Evolutionary conservation across 37 sponge, comb jelly and placozoan species (phyloP).

Genomic region (Spongilla lacustris): DNA sequence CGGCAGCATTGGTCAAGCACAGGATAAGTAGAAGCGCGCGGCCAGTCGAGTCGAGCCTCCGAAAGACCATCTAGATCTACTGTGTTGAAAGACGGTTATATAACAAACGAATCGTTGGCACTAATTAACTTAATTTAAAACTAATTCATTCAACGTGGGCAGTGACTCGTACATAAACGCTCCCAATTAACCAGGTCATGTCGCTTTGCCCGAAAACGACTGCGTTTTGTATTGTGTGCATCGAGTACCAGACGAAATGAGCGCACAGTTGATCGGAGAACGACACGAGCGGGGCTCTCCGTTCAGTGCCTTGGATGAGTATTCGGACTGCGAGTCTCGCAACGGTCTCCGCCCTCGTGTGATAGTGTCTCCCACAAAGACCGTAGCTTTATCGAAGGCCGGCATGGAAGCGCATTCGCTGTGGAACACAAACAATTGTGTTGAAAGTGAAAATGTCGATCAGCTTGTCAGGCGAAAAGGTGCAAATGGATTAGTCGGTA

Average conservation of each 20-base stretch:
- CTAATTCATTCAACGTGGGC: not conserved
- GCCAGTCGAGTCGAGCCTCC: not conserved
- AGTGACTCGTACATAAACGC: conserved; percentile 1
- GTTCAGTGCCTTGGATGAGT: not conserved
- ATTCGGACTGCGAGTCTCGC: not conserved
- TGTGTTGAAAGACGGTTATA: no score
- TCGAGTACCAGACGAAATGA: not conserved
- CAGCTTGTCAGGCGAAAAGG: not conserved
- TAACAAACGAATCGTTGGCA: not conserved
- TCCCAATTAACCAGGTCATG: not conserved
- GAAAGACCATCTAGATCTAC: not conserved
- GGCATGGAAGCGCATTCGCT: not conserved
- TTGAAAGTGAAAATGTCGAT: not conserved
- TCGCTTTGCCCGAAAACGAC: not conserved
- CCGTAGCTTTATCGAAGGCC: not conserved
- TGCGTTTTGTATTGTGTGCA: not conserved
- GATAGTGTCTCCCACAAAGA: not conserved
- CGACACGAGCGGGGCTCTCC: not conserved
- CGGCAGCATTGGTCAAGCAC: not conserved
- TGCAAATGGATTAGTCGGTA: not conserved
- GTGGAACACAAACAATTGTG: not conserved
- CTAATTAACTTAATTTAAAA: not conserved
- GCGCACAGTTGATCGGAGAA: not conserved
- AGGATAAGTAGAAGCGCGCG: not conserved
- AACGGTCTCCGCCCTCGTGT: not conserved